Conservation (phyloP, 2,888 invertebrate species). For the Drosophila putrida region DNA sequence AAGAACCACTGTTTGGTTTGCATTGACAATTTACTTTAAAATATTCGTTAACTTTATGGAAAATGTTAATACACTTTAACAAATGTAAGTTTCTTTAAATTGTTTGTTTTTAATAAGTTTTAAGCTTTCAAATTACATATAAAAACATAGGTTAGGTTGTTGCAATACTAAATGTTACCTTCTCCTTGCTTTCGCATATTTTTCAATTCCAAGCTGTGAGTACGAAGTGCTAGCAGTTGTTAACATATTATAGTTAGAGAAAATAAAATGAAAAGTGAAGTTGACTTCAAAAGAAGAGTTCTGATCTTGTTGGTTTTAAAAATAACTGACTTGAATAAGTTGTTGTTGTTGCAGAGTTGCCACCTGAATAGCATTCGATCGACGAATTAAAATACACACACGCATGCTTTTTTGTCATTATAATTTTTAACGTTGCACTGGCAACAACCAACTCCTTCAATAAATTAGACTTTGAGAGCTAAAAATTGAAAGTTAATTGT, state of each 20-base stretch:
- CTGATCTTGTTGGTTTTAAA: conserved; percentile 33
- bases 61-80: background rate
- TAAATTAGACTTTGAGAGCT: conserved; percentile 12
- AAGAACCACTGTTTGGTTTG: conserved; percentile 28
- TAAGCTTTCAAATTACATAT: background rate
- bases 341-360: conserved; percentile 59
- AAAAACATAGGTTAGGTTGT: too few relatives aligned
- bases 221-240: background rate
- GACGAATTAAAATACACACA: conserved; percentile 73
- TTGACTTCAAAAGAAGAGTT: background rate
- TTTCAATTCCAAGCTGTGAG: background rate
- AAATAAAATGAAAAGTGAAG: background rate
- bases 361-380: conserved; percentile 67
- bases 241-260: background rate
- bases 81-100: background rate
- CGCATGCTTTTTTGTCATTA: conserved; percentile 71
- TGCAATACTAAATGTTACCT: conserved; percentile 2
- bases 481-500: conserved; percentile 7
- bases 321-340: conserved; percentile 52
- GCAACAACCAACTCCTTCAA: conserved; percentile 33
- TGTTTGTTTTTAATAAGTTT: background rate
- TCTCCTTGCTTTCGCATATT: background rate
- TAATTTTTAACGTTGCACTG: conserved; percentile 62
- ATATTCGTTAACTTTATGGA: too few relatives aligned
- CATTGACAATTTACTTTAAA: conserved; percentile 3